Evolutionary conservation across 2,888 invertebrate species (phyloP), one percentile per base, ranked within the genome.

Genomic region (Saturnia japonica): DNA sequence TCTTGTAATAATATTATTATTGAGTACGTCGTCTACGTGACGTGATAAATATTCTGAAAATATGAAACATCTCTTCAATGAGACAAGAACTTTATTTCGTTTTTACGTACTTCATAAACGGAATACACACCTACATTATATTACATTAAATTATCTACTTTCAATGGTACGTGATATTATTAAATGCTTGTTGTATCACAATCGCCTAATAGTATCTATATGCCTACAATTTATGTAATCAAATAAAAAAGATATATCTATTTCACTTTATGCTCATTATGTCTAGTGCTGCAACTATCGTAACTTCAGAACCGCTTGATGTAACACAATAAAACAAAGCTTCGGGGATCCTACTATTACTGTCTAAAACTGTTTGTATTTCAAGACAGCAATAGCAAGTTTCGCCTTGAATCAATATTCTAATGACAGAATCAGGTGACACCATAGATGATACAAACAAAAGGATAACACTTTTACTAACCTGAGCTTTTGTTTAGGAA

Each of bases 1-100:
- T 47, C 9, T 34, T 68, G 9, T 16, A 68, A 68, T 16, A 68
- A 68, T 68, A 40, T 57, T 57, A 25, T 25, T 14, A 28, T 25
- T 0, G 28, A 22, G 6, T 60, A 60, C 57, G 12, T 60, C 8
- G 57, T 28, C 28, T 28, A 14, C 28, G 12, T 28, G 28, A 60
- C 28, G 3, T 60, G 28, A 60, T 6, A 60, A 14, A 60, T 25
- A 28, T 60, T 28, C 12, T 25, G 19, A 60, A 12, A 60, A 14
- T 12, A 25, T 57, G 12, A 12, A 51, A 51, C 19, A 51, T 51
- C 47, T 14, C 6, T 25, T 28, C 0, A 25, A 12, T 14, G 57
- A 14, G 8, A 60, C 25, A 28, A 28, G 14, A 28, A 54, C n/a
- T 11, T 6, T 28, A 14, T 60, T 28, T 60, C 28, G 16, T 60